Percentiles rank a stretch among this genome's conserved stretches.
These are phyloP conservation scores for Riparia riparia DNA, from an alignment of 2,113 vertebrate genomes.

Conservation along the genomic window DNA sequence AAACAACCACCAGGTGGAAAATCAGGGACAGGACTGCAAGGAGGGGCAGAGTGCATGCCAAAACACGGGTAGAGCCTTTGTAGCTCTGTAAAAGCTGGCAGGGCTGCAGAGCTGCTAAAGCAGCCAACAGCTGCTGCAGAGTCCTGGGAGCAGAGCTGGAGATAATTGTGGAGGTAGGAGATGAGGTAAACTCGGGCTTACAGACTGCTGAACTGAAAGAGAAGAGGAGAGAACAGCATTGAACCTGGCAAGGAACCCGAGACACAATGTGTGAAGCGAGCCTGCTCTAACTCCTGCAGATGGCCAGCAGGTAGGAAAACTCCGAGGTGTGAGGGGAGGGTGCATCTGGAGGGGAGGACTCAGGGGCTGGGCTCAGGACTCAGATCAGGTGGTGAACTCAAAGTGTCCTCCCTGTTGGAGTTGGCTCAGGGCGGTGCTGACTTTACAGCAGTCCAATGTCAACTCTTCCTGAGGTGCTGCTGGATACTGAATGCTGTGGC, in stretches of 20 bases:
- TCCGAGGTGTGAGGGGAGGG: not conserved
- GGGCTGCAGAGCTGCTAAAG: not conserved
- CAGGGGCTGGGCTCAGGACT: constrained; percentile 20
- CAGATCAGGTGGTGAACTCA: not conserved
- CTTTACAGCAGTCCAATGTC: not conserved
- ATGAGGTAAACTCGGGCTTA: not conserved
- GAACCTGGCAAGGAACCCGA: not conserved
- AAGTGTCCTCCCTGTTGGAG: constrained; percentile 10
- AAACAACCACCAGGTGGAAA: not conserved
- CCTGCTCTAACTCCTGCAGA: not conserved
- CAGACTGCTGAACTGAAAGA: not conserved
- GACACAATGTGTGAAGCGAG: rapidly evolving
- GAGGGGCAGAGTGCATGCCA: not conserved
- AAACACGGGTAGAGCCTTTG: not conserved
- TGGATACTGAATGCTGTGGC: not conserved
- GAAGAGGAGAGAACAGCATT: not conserved
- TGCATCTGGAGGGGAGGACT: constrained; percentile 15
- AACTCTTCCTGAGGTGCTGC: not conserved
- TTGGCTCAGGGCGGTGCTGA: constrained; percentile 3
- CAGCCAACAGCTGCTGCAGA: not conserved
- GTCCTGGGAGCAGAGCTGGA: not conserved
- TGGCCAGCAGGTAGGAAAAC: not conserved
- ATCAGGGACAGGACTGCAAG: not conserved
- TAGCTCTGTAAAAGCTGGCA: not conserved
- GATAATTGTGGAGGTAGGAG: not conserved